Base-by-base conservation (phyloP, 1,140 invertebrate species). In the Colletes gigas region DNA sequence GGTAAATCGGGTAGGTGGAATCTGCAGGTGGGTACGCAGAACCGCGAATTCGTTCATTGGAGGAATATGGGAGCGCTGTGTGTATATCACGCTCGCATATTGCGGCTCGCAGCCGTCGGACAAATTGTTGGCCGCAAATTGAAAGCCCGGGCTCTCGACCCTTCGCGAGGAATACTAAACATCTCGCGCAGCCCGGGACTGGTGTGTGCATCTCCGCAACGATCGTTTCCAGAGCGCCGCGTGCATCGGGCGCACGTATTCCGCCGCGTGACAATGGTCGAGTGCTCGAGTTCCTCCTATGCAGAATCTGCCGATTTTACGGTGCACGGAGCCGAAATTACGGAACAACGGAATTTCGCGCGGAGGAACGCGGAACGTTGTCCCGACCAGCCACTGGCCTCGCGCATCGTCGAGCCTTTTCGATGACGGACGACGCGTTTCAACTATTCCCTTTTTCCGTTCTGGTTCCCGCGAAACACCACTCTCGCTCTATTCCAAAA, bases 111-210 rank as follows among this genome's bases (percentile, higher is more conserved):
- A 59, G 75, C 75, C 63, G 60, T 74, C 82, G 81, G 86, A 89
- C 90, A 91, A 91, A 92, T 92, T 89, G 88, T 88, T 81, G 79
- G 82, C 88, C 84, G 87, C 89, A 92, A 91, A 92, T 91, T 92
- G 90, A 89, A 92, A 92, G 90, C 89, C 82, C 63, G 80, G 84
- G 30, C 55, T 15, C 55, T 19, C 52, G 67, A 72, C 65, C 72
- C 71, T 82, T 88, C 81, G 85, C 81, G 69, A 89, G 87, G 91
- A 92, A 92, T 93, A 92, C 91, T 92, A 91, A 93, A 88, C 87
- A 85, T 91, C 88, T 88, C 81, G 82, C 71, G 39, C 44, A 76
- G 71, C 47, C 66, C 74, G 57, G n/a, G 62, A 21, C 41, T 12
- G 50, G 50, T 59, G 69, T 60, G 54, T 62, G 78, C 68, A 17